Conservation (phyloP, 2,797 vertebrate genomes). For the Enteromius anoplus region DNA sequence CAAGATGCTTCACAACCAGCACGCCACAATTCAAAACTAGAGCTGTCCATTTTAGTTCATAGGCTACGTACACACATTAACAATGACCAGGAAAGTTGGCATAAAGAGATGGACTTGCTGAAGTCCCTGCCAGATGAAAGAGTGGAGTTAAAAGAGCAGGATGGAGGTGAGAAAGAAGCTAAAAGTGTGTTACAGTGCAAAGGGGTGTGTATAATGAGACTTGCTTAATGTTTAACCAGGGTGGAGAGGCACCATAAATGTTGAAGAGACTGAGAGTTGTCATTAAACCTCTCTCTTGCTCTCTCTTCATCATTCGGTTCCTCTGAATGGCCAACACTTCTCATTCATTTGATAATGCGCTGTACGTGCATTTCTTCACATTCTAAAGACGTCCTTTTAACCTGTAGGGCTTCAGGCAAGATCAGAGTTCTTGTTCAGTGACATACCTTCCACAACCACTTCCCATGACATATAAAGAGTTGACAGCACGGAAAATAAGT, state of each 20-base stretch:
- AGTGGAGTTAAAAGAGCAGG: slow-evolving; percentile 35
- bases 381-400: slow-evolving; percentile 6
- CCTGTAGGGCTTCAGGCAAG: not conserved
- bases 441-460: not conserved
- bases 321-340: slow-evolving; percentile 43
- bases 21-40: slow-evolving; percentile 72
- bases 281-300: slow-evolving; percentile 49
- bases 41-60: slow-evolving; percentile 72
- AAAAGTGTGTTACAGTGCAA: slow-evolving; percentile 60
- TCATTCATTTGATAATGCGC: slow-evolving; percentile 14
- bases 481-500: not conserved
- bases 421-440: not conserved
- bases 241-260: slow-evolving; percentile 66
- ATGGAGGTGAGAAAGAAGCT: slow-evolving; percentile 62
- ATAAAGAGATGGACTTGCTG: not conserved
- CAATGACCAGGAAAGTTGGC: not conserved
- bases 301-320: slow-evolving; percentile 19
- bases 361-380: slow-evolving; percentile 38
- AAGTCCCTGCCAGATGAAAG: no score
- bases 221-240: slow-evolving; percentile 71
- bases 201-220: slow-evolving; percentile 65
- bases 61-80: slow-evolving; percentile 19
- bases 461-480: not conserved
- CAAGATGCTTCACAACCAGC: slow-evolving; percentile 64
- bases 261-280: slow-evolving; percentile 64